phyloP scores from a whole-genome alignment of 2,797 vertebrate genomes.

The Tarsius wallacei region DNA sequence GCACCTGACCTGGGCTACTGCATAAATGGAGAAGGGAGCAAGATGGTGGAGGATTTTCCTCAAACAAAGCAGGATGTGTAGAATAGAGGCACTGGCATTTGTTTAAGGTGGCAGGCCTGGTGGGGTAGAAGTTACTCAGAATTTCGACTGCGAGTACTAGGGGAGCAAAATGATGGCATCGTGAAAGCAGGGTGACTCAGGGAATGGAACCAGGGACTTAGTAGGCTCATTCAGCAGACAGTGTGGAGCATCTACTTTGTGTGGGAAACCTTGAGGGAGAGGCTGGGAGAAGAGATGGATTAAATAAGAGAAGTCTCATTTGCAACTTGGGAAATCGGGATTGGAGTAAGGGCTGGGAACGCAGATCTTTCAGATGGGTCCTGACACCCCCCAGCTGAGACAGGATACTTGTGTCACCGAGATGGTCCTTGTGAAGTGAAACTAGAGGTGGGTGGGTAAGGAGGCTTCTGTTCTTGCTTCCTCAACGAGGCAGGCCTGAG shows the following conservation, averaged over 20 bases:
- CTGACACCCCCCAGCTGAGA: background rate
- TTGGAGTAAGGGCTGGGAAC: background rate
- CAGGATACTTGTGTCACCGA: background rate
- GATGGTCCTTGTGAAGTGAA: background rate
- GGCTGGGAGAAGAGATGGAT: background rate
- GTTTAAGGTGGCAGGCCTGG: background rate
- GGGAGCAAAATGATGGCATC: background rate
- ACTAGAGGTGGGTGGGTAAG: fast-evolving
- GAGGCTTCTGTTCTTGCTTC: background rate
- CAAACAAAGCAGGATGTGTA: background rate
- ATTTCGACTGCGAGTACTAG: background rate
- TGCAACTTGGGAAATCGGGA: conserved; percentile 26
- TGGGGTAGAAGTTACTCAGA: background rate
- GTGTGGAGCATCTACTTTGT: background rate
- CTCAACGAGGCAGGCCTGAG: background rate
- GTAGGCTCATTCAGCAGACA: background rate
- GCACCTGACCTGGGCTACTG: background rate
- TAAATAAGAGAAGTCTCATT: background rate
- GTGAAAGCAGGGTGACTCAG: background rate
- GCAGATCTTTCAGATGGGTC: background rate
- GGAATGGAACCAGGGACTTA: background rate
- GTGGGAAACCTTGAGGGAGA: background rate
- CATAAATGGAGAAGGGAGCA: background rate
- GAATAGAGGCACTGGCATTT: background rate
- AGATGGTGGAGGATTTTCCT: background rate